phyloP scores from a whole-genome alignment of 2,888 invertebrate genomes.

The Therioaphis trifolii region DNA sequence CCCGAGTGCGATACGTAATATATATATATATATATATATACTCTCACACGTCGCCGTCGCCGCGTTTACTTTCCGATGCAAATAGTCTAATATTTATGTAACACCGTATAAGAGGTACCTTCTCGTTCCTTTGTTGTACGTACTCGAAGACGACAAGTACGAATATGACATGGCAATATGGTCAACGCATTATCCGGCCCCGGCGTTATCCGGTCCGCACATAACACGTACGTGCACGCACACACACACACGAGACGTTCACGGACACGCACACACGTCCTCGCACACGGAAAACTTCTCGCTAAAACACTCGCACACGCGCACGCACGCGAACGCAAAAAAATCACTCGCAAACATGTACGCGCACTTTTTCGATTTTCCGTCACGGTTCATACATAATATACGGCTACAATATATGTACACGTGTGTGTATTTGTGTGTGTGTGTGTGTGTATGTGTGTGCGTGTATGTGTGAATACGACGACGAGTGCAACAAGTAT shows the following conservation, averaged over 20 bases:
- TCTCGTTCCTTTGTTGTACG: conserved; percentile 53
- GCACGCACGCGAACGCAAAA: not conserved
- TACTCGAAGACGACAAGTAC: conserved; percentile 51
- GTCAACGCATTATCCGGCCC: conserved; percentile 56
- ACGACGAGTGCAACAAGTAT: not conserved
- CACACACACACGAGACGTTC: not conserved
- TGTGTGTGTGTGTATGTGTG: no score
- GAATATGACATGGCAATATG: conserved; percentile 61
- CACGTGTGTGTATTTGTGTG: no score
- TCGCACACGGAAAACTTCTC: no score
- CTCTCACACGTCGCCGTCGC: no score
- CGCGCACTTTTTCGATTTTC: no score
- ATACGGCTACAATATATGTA: no score
- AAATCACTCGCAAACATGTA: no score
- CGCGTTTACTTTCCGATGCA: no score
- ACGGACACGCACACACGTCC: not conserved
- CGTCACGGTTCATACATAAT: no score
- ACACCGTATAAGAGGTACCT: conserved; percentile 49
- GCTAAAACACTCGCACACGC: not conserved
- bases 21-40: not conserved
- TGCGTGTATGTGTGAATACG: no score
- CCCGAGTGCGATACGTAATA: not conserved
- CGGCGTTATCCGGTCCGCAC: conserved; percentile 9
- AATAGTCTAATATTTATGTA: no score
- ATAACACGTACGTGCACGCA: not conserved